Percentiles rank a stretch among this genome's conserved stretches.
phyloP scores from a whole-genome alignment of 2,797 vertebrate species.

The Cossypha heuglini region DNA sequence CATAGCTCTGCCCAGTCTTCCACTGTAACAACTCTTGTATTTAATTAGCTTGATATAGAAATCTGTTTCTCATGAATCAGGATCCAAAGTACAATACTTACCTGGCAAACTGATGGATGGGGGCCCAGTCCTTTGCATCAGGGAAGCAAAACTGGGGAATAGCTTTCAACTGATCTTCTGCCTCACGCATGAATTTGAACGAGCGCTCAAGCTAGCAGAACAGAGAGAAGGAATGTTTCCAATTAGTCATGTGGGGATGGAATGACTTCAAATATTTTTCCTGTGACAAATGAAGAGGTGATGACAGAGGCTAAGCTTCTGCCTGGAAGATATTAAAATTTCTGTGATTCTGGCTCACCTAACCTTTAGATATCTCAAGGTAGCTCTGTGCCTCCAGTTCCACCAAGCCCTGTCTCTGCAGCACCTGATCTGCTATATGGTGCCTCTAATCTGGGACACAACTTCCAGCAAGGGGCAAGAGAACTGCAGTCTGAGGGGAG shows the following conservation, averaged over 20 bases:
- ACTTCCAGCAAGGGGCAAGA: background rate
- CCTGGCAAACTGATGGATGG: slow-evolving; percentile 85
- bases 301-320: slow-evolving; percentile 62
- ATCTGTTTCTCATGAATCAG: background rate
- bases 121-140: slow-evolving; percentile 87
- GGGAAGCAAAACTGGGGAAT: slow-evolving; percentile 93
- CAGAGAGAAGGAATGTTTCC: slow-evolving; percentile 51
- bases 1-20: background rate
- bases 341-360: slow-evolving; percentile 28
- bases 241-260: slow-evolving; percentile 61
- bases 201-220: slow-evolving; percentile 83
- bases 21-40: background rate
- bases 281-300: slow-evolving; percentile 59
- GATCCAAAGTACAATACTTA: slow-evolving; percentile 17
- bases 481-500: background rate
- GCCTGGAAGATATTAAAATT: slow-evolving; percentile 60
- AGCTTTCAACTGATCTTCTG: slow-evolving; percentile 88
- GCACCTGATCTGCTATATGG: background rate
- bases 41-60: background rate
- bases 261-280: slow-evolving; percentile 56
- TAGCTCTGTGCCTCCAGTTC: background rate
- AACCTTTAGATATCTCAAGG: slow-evolving; percentile 3
- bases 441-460: background rate
- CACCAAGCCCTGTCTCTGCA: background rate
- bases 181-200: slow-evolving; percentile 88